Base-by-base conservation (phyloP, 2,113 vertebrate genomes). In the Semnornis frantzii region DNA sequence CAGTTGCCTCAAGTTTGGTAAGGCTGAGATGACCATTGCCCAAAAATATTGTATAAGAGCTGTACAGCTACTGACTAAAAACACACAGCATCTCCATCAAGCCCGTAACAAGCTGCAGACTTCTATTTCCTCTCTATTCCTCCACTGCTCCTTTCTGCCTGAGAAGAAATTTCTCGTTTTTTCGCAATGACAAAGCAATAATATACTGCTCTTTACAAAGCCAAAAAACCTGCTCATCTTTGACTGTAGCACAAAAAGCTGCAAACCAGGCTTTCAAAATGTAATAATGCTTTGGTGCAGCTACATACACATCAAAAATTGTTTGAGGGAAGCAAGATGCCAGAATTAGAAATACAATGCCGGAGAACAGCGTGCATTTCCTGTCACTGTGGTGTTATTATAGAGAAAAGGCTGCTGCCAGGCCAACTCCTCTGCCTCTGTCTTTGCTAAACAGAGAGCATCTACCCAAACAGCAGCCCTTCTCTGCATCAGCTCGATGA, bases 331-430 rank as follows among this genome's bases (percentile, higher is more conserved):
- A 94, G 82, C 62, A 62, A 84, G 82, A 82, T 90, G 83, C 93
- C 76, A 86, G 73, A 95, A 94, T 95, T 95, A 96, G 93, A 94
- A 95, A 96, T 93, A 86, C 85, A 91, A 3, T 73, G 85, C 70
- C 0, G 3, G 88, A 94, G 94, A 95, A 34, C 93, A 95, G 93
- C 87, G 55, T 94, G 92, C 80, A 63, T 95, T 95, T 97, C 92
- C 87, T 92, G 94, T 39, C 50, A 33, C 94, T 92, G 63, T 75
- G 79, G 62, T 92, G 92, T 73, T 91, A 25, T 77, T 92, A 39
- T 79, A 82, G 52, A 73, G 90, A 82, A 92, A 82, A 86, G 66
- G 39, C 80, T 94, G 85, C 76, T 96, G 62, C 80, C 8, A 4
- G 59, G 85, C 73, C 82, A 84, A 74, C 46, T 63, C 59, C 65